A percentile compares a stretch with the other conserved stretches of the same genome.
phyloP scores from a whole-genome alignment of 2,888 invertebrate genomes.

The Laspeyria flexula region DNA sequence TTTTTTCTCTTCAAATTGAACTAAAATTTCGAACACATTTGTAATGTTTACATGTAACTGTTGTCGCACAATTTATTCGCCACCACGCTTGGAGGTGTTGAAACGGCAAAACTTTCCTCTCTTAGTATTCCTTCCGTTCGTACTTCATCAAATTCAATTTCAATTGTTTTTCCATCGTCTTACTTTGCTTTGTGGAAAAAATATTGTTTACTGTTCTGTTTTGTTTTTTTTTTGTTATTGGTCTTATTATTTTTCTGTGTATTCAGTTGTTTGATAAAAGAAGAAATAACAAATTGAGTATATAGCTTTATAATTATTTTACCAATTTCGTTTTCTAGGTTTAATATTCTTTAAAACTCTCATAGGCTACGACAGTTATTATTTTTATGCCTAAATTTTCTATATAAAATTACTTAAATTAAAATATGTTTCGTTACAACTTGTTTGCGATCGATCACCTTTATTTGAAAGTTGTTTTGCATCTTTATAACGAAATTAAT shows the following conservation, averaged over 20 bases:
- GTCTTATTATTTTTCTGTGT: background rate
- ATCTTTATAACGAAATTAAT: too few species aligned
- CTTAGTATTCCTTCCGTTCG: slow-evolving; percentile 25
- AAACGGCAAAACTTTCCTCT: slow-evolving; percentile 25
- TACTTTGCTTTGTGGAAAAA: slow-evolving; percentile 10
- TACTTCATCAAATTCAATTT: slow-evolving; percentile 42
- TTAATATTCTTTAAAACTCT: too few species aligned
- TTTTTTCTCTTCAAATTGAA: background rate
- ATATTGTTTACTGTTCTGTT: background rate
- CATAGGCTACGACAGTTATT: too few species aligned
- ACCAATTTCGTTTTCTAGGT: too few species aligned
- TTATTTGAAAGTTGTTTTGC: too few species aligned
- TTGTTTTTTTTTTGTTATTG: background rate
- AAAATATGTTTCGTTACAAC: too few species aligned
- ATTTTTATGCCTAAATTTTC: too few species aligned
- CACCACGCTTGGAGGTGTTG: slow-evolving; percentile 27
- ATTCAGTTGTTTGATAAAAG: too few species aligned
- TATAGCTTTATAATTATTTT: too few species aligned
- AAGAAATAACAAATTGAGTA: too few species aligned
- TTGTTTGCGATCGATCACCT: too few species aligned
- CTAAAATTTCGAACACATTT: slow-evolving; percentile 9
- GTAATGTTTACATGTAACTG: slow-evolving; percentile 18
- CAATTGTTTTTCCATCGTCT: slow-evolving; percentile 20
- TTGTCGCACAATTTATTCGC: slow-evolving; percentile 29
- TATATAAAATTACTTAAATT: too few species aligned